These are phyloP conservation scores for Teleogryllus occipitalis DNA, from an alignment of 1,140 invertebrate species.

Conservation along the genomic window DNA sequence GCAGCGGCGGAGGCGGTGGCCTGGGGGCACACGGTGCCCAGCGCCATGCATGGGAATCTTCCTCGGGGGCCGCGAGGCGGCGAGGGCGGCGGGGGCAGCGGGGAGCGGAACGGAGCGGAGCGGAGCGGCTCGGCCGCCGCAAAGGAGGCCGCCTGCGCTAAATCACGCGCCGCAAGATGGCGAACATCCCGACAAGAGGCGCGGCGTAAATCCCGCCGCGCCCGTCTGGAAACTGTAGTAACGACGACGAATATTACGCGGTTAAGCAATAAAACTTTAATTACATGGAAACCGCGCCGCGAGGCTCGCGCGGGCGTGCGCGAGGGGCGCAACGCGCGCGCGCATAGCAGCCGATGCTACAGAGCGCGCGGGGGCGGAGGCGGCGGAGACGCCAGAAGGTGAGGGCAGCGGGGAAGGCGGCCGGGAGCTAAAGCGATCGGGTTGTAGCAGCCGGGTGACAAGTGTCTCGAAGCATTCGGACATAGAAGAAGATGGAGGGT, in stretches of 20 bases:
- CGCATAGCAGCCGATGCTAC: neutral
- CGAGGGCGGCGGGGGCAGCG: too few species aligned
- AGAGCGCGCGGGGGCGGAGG: neutral
- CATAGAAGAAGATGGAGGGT: too few species aligned
- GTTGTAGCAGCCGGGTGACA: too few species aligned
- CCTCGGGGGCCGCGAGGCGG: neutral
- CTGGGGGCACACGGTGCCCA: too few species aligned
- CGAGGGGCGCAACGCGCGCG: too few species aligned
- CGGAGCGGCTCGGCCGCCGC: neutral
- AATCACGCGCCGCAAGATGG: neutral
- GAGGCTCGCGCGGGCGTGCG: neutral
- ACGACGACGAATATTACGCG: conserved; percentile 3
- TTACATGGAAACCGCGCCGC: neutral
- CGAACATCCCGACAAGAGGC: neutral
- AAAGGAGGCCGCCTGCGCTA: neutral
- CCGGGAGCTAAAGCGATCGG: too few species aligned
- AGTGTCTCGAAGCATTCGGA: too few species aligned
- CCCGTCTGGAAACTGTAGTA: neutral
- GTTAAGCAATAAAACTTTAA: conserved; percentile 6
- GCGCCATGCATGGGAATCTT: too few species aligned
- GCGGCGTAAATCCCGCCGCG: neutral
- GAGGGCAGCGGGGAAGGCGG: too few species aligned
- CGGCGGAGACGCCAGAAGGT: neutral
- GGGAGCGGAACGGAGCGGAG: neutral
- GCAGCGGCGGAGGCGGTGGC: too few species aligned